Evolutionary conservation across 2,113 vertebrate genomes (phyloP).

Genomic region (Junco hyemalis): DNA sequence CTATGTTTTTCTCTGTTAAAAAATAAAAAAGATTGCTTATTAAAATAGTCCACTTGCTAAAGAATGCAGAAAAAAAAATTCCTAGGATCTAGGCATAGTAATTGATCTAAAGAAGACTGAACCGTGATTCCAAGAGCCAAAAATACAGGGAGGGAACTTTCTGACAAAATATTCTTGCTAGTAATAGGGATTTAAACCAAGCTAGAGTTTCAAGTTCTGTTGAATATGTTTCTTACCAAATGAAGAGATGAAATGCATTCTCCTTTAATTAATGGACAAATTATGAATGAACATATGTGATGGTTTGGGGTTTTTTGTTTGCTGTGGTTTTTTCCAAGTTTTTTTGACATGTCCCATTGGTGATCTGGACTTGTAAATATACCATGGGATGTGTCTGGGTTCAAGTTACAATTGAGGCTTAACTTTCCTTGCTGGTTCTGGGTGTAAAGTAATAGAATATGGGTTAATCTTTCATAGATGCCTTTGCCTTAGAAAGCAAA

Average conservation of each 20-base stretch:
- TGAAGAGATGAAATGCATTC: neutral
- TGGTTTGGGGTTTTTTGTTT: neutral
- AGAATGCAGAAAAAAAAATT: neutral
- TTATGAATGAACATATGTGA: rapidly evolving
- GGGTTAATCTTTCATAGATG: neutral
- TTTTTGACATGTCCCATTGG: neutral
- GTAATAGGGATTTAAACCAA: neutral
- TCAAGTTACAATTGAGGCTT: neutral
- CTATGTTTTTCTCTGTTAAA: neutral
- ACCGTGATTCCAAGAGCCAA: neutral
- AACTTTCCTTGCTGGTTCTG: neutral
- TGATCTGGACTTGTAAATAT: neutral
- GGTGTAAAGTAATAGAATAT: neutral
- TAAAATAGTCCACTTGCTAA: neutral
- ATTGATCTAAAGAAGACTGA: neutral
- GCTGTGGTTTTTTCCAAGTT: neutral
- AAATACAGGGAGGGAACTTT: neutral
- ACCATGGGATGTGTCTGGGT: neutral
- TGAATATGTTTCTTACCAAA: neutral
- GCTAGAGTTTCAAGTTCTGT: neutral
- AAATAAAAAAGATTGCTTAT: rapidly evolving
- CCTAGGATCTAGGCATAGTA: neutral
- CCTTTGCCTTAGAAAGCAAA: neutral
- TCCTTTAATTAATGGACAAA: neutral
- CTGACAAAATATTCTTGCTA: neutral